These are phyloP conservation scores for Epinotia demarniana DNA, from an alignment of 2,888 invertebrate genomes.

Conservation along the genomic window DNA sequence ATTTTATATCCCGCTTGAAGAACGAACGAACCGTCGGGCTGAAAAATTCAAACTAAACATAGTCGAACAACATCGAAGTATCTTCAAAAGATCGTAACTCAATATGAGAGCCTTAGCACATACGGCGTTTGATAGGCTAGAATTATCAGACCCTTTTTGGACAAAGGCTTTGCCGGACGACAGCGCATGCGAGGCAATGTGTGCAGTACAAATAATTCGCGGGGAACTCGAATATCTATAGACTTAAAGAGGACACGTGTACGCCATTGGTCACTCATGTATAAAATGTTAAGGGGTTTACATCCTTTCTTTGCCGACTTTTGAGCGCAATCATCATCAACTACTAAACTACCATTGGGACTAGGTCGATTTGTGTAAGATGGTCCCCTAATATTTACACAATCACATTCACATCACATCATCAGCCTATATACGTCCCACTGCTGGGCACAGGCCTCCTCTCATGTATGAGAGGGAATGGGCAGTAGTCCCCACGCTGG, in stretches of 20 bases:
- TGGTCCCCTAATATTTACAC: no score
- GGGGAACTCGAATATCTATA: neutral
- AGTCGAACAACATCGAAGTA: neutral
- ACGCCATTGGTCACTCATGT: no score
- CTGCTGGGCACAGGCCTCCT: no score
- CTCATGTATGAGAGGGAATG: no score
- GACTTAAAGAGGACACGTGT: neutral
- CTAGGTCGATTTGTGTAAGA: no score
- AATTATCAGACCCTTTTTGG: constrained; percentile 11
- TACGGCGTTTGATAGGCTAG: constrained; percentile 1
- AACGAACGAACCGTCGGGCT: neutral
- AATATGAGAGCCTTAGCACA: neutral
- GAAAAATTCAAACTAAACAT: neutral
- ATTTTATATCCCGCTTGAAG: neutral
- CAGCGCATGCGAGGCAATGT: neutral
- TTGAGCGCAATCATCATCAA: no score
- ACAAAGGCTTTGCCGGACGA: constrained; percentile 1
- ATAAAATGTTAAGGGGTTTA: no score
- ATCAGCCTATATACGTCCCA: no score
- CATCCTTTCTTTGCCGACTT: no score
- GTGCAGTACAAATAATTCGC: neutral
- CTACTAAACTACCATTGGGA: no score
- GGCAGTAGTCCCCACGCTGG: no score
- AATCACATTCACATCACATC: no score
- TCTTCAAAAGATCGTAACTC: neutral